These are phyloP conservation scores for Rhabdomys dilectus DNA, from an alignment of 2,113 vertebrate species.

Conservation along the genomic window DNA sequence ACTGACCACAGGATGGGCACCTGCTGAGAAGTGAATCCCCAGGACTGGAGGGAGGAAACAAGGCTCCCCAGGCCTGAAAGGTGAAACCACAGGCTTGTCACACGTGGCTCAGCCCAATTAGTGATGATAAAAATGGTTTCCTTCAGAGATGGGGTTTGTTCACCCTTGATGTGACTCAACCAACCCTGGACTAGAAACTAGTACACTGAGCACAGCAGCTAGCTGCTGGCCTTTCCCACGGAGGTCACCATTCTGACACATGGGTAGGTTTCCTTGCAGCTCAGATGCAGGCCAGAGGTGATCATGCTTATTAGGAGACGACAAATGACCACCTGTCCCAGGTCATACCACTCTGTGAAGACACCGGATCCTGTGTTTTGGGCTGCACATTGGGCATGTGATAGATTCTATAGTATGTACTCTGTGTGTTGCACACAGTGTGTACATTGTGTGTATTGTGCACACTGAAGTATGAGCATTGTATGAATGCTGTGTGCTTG, in stretches of 20 bases:
- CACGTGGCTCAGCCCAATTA: slow-evolving; percentile 29
- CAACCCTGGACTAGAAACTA: slow-evolving; percentile 25
- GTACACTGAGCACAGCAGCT: not conserved
- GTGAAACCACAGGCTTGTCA: slow-evolving; percentile 2
- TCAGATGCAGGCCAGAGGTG: not conserved
- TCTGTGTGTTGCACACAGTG: not conserved
- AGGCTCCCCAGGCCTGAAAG: slow-evolving; percentile 48
- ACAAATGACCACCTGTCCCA: not conserved
- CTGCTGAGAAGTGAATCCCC: slow-evolving; percentile 52
- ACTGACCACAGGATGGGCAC: not conserved
- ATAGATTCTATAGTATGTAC: not conserved
- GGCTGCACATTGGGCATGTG: not conserved
- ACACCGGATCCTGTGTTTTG: not conserved
- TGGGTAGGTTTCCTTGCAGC: not conserved
- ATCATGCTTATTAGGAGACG: not conserved
- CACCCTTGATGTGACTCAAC: not conserved
- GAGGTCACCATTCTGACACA: not conserved
- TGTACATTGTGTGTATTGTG: not conserved
- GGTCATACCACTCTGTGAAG: not conserved
- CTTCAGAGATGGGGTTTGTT: slow-evolving; percentile 29
- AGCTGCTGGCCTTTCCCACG: slow-evolving; percentile 39
- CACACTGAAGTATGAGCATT: too few species aligned
- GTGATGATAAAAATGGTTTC: not conserved
- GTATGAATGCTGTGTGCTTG: not conserved
- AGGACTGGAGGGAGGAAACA: slow-evolving; percentile 23